Evolutionary conservation across 2,113 vertebrate species (phyloP).

Genomic region (Calonectris borealis): DNA sequence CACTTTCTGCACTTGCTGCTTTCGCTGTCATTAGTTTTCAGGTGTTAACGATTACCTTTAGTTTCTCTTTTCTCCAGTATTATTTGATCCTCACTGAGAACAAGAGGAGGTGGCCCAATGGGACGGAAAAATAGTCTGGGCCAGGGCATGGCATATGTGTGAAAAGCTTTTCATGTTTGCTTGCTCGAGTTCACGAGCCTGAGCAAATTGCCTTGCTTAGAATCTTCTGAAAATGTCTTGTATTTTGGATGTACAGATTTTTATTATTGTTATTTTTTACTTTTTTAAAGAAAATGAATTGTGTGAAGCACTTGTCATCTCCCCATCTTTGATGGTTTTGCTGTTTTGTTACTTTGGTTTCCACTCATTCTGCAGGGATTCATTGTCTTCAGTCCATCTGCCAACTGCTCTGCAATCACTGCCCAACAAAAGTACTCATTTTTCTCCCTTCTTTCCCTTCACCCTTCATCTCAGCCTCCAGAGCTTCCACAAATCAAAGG

Average conservation of each 20-base stretch:
- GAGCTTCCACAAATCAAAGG: conserved; percentile 28
- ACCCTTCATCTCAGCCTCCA: not conserved
- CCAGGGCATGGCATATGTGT: conserved; percentile 29
- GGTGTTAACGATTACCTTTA: conserved; percentile 71
- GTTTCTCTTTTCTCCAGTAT: conserved; percentile 69
- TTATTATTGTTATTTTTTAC: not conserved
- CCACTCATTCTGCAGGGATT: conserved; percentile 1
- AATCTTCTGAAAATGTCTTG: conserved; percentile 60
- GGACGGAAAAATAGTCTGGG: not conserved
- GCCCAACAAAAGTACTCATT: not conserved
- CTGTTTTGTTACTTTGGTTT: not conserved
- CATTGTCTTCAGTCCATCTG: conserved; percentile 4
- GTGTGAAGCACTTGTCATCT: not conserved
- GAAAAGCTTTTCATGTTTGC: conserved; percentile 57
- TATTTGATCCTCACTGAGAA: conserved; percentile 59
- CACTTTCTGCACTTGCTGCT: not conserved
- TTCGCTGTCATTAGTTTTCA: conserved; percentile 10
- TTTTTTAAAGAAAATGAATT: not conserved
- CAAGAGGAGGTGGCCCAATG: conserved; percentile 56
- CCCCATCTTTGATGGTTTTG: not conserved
- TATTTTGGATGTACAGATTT: not conserved
- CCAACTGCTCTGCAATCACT: not conserved
- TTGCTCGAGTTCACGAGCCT: conserved; percentile 39
- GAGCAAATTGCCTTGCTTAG: conserved; percentile 56
- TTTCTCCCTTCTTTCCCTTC: not conserved